Conservation (phyloP, 2,888 invertebrate genomes). For the Trachelus stipa region DNA sequence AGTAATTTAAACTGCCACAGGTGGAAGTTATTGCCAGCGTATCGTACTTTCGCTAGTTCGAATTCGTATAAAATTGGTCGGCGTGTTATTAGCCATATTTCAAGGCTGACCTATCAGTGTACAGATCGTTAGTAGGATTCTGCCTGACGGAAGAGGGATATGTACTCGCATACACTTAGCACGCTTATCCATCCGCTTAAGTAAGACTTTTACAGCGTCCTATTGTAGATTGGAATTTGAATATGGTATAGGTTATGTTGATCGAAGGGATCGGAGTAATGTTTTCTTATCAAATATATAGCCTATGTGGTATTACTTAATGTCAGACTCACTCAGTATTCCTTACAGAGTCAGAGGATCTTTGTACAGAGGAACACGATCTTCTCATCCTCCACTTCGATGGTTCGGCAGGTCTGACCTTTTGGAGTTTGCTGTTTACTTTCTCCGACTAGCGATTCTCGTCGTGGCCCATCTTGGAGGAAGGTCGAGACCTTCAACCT, state of each 20-base stretch:
- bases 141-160: constrained; percentile 46
- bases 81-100: constrained; percentile 31
- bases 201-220: constrained; percentile 28
- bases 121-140: constrained; percentile 28
- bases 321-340: not conserved
- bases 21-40: not conserved
- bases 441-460: not conserved
- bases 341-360: not conserved
- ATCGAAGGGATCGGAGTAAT: not conserved
- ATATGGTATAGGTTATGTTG: not conserved
- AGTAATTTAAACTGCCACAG: not conserved
- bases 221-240: not conserved
- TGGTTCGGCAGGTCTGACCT: not conserved
- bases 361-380: not conserved
- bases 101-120: constrained; percentile 40
- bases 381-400: not conserved
- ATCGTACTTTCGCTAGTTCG: not conserved
- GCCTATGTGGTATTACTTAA: not conserved
- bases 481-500: not conserved
- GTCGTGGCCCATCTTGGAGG: not conserved
- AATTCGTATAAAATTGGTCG: not conserved
- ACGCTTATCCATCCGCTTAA: constrained; percentile 60
- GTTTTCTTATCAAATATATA: not conserved
- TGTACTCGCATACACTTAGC: constrained; percentile 57
- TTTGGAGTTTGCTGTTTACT: not conserved